These are phyloP conservation scores for Leptonema lineaticorne DNA, from an alignment of 1,140 invertebrate species.

Conservation along the genomic window DNA sequence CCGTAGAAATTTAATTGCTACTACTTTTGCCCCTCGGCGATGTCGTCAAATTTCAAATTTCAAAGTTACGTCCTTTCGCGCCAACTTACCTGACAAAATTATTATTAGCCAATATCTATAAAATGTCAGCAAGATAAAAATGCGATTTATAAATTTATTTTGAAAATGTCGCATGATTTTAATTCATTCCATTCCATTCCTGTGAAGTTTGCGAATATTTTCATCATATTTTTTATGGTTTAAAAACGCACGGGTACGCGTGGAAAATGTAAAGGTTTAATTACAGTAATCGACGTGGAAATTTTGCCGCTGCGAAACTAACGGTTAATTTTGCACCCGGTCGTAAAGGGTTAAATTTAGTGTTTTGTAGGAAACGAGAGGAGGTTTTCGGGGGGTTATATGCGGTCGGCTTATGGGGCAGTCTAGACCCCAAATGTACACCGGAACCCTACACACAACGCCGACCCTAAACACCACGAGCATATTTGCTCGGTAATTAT, in stretches of 20 bases:
- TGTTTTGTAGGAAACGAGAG: background rate
- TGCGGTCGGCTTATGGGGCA: background rate
- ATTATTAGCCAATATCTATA: too few species aligned
- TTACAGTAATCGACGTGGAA: background rate
- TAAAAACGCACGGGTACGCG: background rate
- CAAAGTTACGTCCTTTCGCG: too few species aligned
- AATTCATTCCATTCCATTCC: too few species aligned
- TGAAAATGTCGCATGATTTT: too few species aligned
- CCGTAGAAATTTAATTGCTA: background rate
- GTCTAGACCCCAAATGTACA: background rate
- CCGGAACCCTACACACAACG: too few species aligned
- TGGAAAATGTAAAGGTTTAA: too few species aligned
- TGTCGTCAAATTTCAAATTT: conserved; percentile 1
- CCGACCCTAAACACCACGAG: background rate
- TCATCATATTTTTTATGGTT: background rate
- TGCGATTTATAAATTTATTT: too few species aligned
- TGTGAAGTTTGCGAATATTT: too few species aligned
- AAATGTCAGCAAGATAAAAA: too few species aligned
- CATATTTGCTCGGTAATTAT: background rate
- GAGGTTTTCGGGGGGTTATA: background rate
- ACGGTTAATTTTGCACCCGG: conserved; percentile 5
- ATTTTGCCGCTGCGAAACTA: background rate
- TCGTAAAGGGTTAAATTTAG: conserved; percentile 15
- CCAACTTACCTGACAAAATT: too few species aligned
- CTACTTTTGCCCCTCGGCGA: too few species aligned